Percentiles rank a stretch among this genome's conserved stretches.
Evolutionary conservation across 35 echinoderm and acorn worm genomes (phyloP).

Genomic region (Patiria miniata): DNA sequence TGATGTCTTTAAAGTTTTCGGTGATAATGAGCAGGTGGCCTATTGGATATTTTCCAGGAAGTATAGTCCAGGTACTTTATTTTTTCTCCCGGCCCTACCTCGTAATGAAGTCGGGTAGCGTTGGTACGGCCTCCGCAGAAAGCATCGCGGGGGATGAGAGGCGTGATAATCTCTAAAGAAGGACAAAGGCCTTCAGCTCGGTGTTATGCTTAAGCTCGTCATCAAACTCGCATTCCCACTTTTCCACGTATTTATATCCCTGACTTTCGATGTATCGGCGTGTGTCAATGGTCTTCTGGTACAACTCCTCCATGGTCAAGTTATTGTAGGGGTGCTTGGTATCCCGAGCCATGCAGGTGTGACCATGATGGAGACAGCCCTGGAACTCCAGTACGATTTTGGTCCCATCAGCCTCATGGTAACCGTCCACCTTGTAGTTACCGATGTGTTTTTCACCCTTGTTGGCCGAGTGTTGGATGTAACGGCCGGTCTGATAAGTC

Average conservation of each 20-base stretch:
- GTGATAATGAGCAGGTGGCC: constrained; percentile 36
- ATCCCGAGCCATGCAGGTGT: not conserved
- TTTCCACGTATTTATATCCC: constrained; percentile 9
- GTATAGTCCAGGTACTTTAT: constrained; percentile 60
- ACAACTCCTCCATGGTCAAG: constrained; percentile 19
- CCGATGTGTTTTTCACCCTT: too few species aligned
- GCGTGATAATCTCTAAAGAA: not conserved
- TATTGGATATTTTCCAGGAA: constrained; percentile 23
- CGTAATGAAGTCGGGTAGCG: too few species aligned
- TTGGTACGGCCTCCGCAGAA: too few species aligned
- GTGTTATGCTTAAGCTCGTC: not conserved
- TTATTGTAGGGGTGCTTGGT: not conserved
- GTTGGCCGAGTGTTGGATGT: not conserved
- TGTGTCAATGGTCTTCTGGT: too few species aligned
- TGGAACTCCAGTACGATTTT: too few species aligned
- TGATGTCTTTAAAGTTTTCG: constrained; percentile 40
- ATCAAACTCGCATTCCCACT: constrained; percentile 49
- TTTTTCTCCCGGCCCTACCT: too few species aligned
- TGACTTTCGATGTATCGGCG: not conserved
- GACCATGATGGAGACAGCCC: constrained; percentile 56
- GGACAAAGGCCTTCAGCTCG: not conserved
- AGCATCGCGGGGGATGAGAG: constrained; percentile 23
- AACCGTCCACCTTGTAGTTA: not conserved
- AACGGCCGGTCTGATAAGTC: not conserved
- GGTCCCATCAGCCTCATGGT: too few species aligned